Base-by-base conservation (phyloP, 1,140 invertebrate genomes). In the Vanessa tameamea region DNA sequence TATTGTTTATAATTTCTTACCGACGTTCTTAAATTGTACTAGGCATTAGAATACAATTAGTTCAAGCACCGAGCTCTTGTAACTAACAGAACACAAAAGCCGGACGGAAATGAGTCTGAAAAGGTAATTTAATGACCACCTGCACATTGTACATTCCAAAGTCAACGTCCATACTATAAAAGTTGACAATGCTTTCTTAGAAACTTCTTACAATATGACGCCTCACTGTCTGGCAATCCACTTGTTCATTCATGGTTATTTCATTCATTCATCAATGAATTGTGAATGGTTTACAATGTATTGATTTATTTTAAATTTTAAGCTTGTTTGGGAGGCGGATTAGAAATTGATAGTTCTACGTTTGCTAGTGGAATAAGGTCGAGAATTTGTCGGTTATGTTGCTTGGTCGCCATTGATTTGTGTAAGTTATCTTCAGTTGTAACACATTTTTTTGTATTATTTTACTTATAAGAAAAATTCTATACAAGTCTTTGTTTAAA, bases 71-170 rank as follows among this genome's bases (percentile, higher is more conserved):
- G 37, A 43, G 37, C 37, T 43, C 37, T 43, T 63, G 26, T 37
- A 13, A 6, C 6, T 14, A 37, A 23, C 26, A 47, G 43, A 43
- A 78, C 76, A 80, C 82, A 66, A 65, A 70, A 26, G 37, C 37
- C 50, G 69, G 82, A 76, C 86, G 87, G 87, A 89, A 87, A 87
- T 83, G 85, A 85, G 78, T 69, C 47, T 78, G 73, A 73, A 82
- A 87, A 86, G 78, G 80, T 70, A 75, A 43, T 43, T 43, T 85
- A 83, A 89, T 87, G 82, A 83, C 75, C 86, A 89, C 86, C 87
- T 89, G 87, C 72, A 47, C n/a, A 5, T 53, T 16, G 15, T 53
- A n/a, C 51, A 43, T 43, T 7, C 37, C 37, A 43, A 43, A 43
- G 37, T 43, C 37, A 43, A 43, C 8, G 37, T 43, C 37, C 37